Evolutionary conservation across 2,797 vertebrate species (phyloP).

Genomic region (Eulemur albifrons): DNA sequence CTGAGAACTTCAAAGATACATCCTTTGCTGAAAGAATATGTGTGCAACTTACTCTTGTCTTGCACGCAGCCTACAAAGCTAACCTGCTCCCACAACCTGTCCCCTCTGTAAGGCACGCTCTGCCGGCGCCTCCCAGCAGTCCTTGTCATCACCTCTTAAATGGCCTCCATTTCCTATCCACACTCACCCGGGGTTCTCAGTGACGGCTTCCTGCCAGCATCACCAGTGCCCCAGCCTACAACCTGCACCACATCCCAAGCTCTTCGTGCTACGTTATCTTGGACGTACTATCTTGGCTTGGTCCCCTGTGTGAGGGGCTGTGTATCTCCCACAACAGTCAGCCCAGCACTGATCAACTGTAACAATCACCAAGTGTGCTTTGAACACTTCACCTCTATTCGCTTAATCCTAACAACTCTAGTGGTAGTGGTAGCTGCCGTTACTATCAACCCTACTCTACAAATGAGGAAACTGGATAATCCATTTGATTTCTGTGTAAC

Average conservation of each 20-base stretch:
- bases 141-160: background rate
- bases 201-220: background rate
- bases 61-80: background rate
- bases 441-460: background rate
- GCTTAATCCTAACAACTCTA: background rate
- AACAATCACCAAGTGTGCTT: background rate
- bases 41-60: background rate
- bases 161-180: background rate
- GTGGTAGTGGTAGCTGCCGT: background rate
- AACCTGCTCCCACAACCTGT: background rate
- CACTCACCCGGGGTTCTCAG: no score
- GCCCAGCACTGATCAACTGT: background rate
- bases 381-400: background rate
- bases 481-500: background rate
- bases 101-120: background rate
- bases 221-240: background rate
- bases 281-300: background rate
- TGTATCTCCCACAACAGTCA: background rate
- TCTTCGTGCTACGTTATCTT: background rate
- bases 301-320: background rate
- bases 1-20: background rate
- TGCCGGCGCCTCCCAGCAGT: background rate
- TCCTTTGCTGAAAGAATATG: background rate
- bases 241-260: no score
- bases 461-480: background rate